Base-by-base conservation (phyloP, 2,888 invertebrate species). In the Coleophora flavipennella region DNA sequence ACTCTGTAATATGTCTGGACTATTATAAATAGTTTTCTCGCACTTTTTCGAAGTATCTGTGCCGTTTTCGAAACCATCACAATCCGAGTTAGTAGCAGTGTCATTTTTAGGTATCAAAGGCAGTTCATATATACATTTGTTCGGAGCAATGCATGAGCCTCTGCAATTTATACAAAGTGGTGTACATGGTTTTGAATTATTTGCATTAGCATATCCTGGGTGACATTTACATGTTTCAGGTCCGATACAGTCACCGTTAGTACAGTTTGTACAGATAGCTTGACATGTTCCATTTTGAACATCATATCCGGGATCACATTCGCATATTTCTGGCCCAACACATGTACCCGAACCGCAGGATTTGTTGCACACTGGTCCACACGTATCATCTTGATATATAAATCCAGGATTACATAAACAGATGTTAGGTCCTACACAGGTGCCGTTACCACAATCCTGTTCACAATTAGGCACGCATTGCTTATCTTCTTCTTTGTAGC, bases 341-440 rank as follows among this genome's bases (percentile, higher is more conserved):
- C 78, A 79, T 25, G 50, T 49, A 0, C 74, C 76, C 37, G 69
- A 65, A 0, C 42, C 49, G 44, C 76, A 77, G 2, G 44, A 35
- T 4, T 35, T 36, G 3, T 43, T 34, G 31, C 67, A 67, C 8
- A 42, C 8, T 0, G 67, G 59, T 8, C 43, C 35, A 40, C 60
- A 57, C 6, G 43, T 10, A 13, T 41, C 33, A 39, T 46, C 31
- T 14, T 27, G 35, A 43, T 50, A 13, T 35, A 20, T 36, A 36
- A 48, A 56, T 1, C 52, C 52, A 11, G 12, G n/a, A 10, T 35
- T 11, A 33, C 56, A 56, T 38, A 36, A 26, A 36, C 55, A 56
- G 9, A 13, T 35, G 40, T 53, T 44, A 4, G 55, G 53, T 8
- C 43, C 38, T 3, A 35, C 40, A 12, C 56, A 59, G 1, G 38